Conservation (phyloP, 2,797 vertebrate species). For the Petrocephalus sullivani region DNA sequence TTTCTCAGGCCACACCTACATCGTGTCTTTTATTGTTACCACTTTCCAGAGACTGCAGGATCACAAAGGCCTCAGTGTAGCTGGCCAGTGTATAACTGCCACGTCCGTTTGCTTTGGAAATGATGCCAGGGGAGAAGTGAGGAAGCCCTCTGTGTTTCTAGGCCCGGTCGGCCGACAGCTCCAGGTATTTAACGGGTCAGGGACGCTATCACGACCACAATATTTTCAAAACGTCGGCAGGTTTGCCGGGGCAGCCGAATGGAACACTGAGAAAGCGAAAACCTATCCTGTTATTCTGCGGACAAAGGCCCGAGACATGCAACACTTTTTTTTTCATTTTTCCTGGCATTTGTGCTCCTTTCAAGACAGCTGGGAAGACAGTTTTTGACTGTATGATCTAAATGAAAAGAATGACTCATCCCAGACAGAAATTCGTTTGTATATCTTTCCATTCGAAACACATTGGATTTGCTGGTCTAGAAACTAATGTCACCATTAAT, state of each 20-base stretch:
- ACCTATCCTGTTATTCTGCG: not conserved
- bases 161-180: not conserved
- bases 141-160: not conserved
- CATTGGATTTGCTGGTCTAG: not conserved
- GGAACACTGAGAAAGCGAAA: conserved; percentile 3
- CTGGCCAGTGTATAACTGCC: not conserved
- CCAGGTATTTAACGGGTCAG: not conserved
- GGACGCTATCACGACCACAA: not conserved
- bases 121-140: not conserved
- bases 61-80: conserved; percentile 12
- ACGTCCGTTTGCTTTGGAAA: conserved; percentile 10
- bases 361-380: conserved; percentile 8
- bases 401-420: conserved; percentile 9
- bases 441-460: not conserved
- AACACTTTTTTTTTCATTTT: not conserved
- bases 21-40: not conserved
- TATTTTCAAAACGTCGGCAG: conserved; percentile 14
- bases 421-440: not conserved
- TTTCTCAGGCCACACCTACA: conserved; percentile 5
- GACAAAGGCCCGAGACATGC: not conserved
- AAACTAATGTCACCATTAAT: not conserved
- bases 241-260: not conserved
- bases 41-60: not conserved
- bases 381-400: conserved; percentile 1
- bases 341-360: not conserved